Percentiles rank a stretch among this genome's conserved stretches.
Evolutionary conservation across 2,113 vertebrate species (phyloP).

Genomic region (Narcine bancroftii): DNA sequence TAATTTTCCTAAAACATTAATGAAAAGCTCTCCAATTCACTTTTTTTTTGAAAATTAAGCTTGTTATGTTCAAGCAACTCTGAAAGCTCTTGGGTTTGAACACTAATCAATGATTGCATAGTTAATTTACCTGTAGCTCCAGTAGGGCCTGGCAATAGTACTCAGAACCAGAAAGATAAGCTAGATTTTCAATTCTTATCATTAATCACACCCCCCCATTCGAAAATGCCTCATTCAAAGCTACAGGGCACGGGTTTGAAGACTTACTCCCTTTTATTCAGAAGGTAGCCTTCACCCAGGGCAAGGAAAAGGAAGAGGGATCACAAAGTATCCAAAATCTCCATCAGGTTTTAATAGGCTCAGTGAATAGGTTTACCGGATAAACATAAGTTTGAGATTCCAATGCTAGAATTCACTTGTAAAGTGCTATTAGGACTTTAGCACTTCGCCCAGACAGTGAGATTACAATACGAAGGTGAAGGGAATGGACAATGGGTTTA

Average conservation of each 20-base stretch:
- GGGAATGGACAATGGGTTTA: not conserved
- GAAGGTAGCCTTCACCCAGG: not conserved
- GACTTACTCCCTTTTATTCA: too few relatives aligned
- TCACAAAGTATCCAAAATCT: not conserved
- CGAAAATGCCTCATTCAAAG: not conserved
- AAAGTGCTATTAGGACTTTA: too few relatives aligned
- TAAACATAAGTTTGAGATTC: not conserved
- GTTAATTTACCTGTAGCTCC: not conserved
- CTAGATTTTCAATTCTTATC: not conserved
- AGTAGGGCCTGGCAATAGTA: not conserved
- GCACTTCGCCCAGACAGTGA: not conserved
- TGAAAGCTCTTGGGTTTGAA: not conserved
- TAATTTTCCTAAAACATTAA: conserved; percentile 6
- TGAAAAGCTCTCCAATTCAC: conserved; percentile 16
- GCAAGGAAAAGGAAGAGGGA: not conserved
- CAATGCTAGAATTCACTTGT: not conserved
- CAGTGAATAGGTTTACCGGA: not conserved
- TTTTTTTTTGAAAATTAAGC: not conserved
- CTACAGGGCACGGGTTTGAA: too few relatives aligned
- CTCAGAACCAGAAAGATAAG: not conserved
- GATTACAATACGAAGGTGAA: not conserved
- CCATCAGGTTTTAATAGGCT: not conserved
- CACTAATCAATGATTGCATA: too few relatives aligned
- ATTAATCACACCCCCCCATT: not conserved
- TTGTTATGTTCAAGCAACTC: not conserved